Conservation (phyloP, 2,888 invertebrate species). For the Creontiades dilutus region DNA sequence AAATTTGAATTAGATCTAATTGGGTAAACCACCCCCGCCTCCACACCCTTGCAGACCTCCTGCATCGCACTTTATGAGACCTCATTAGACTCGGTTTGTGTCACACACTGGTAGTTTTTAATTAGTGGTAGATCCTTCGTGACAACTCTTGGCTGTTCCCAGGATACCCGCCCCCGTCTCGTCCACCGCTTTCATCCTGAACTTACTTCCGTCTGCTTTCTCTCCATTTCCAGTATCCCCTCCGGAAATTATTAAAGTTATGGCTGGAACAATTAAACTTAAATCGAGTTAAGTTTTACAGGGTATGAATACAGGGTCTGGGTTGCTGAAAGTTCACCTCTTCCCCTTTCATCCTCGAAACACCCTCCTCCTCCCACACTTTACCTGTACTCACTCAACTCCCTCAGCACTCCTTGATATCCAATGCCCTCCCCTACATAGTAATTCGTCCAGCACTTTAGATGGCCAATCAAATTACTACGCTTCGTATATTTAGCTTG, state of each 20-base stretch:
- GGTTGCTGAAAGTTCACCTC: background rate
- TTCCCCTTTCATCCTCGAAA: too few species aligned
- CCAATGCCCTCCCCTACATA: too few species aligned
- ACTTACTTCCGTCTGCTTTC: background rate
- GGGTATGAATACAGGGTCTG: background rate
- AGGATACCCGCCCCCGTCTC: background rate
- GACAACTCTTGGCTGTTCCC: constrained; percentile 34
- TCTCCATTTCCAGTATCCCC: background rate
- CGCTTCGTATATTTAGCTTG: too few species aligned
- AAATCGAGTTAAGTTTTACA: constrained; percentile 50
- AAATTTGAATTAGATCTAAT: constrained; percentile 72
- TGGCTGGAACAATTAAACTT: constrained; percentile 57
- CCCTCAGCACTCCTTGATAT: too few species aligned
- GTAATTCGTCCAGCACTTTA: too few species aligned
- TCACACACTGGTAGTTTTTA: constrained; percentile 68
- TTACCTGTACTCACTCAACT: background rate
- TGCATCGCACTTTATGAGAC: constrained; percentile 58
- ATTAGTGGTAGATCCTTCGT: constrained; percentile 62
- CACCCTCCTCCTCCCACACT: background rate
- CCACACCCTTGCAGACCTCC: background rate
- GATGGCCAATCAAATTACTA: too few species aligned
- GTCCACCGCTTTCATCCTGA: constrained; percentile 13
- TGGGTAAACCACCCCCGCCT: constrained; percentile 57
- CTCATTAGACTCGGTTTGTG: constrained; percentile 66
- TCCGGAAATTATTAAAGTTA: constrained; percentile 64